phyloP scores from a whole-genome alignment of 53 echinoderm and acorn worm genomes.

The Paelopatides confundens region DNA sequence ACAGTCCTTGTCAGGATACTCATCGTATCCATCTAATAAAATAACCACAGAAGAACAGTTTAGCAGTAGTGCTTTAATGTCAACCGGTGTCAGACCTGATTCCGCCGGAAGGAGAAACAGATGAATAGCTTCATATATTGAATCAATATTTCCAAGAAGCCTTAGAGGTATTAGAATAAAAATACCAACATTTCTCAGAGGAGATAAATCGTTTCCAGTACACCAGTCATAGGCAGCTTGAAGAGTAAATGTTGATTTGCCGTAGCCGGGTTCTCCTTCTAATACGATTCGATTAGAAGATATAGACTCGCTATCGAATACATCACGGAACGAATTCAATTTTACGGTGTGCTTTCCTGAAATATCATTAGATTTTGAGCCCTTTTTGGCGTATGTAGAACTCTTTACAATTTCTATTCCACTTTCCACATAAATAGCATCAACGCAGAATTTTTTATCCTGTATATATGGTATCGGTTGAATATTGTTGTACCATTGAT shows the following conservation, averaged over 20 bases:
- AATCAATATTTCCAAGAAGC: background rate
- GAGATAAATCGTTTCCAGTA: background rate
- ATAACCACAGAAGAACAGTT: background rate
- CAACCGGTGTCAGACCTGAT: background rate
- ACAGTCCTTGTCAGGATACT: slow-evolving; percentile 12
- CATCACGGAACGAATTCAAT: background rate
- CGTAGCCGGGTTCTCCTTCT: background rate
- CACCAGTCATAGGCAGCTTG: slow-evolving; percentile 21
- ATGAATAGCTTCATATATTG: background rate
- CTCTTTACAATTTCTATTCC: background rate
- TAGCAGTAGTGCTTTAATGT: background rate
- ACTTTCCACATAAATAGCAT: background rate
- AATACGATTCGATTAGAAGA: background rate
- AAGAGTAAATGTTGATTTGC: background rate
- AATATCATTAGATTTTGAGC: background rate
- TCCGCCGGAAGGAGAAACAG: background rate
- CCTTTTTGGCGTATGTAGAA: background rate
- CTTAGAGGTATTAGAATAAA: background rate
- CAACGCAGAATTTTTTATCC: background rate
- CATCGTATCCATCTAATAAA: background rate
- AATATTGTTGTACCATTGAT: background rate
- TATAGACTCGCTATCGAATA: background rate
- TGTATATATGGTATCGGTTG: background rate
- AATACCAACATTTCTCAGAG: background rate
- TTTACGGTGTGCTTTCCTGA: too few relatives aligned